Base-by-base conservation (phyloP, 35 echinoderm and acorn worm species). In the Amphiura filiformis region DNA sequence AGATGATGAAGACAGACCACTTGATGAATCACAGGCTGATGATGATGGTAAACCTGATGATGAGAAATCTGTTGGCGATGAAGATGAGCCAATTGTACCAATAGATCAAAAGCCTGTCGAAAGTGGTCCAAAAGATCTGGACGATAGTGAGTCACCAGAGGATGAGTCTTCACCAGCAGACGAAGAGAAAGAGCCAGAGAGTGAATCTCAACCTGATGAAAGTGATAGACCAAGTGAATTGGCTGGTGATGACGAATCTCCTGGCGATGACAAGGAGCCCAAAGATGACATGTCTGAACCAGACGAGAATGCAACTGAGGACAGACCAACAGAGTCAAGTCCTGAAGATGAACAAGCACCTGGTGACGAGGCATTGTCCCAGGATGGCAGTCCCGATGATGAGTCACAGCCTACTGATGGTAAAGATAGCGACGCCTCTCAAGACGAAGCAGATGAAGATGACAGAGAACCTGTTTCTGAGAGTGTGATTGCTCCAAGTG, bases 391-490 rank as follows among this genome's bases (percentile, higher is more conserved):
- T 35, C 44, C 83, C 23, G 52, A 22, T 26, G 83, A 65, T 85
- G 83, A 85, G 26, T 70, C 61, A 15, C 61, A 70, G 61, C 32
- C 76, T 31, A 75, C 83, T 20, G 57, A 75, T 39, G 64, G 35
- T 28, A 37, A 65, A 37, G 31, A 70, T 30, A 70, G 61, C 2
- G 61, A 39, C 36, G 44, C 4, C n/a, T 85, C 57, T 13, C 56
- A 20, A 22, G 83, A 76, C 3, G 83, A 85, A 30, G 33, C 35
- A 37, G 37, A 87, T 78, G 85, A 87, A n/a, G 85, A 87, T 87
- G 85, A 76, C 20, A 47, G 76, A 34, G 83, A 80, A 36, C 78
- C 34, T 13, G 78, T 80, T 36, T 37, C 78, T 37, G 34, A 37
- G 34, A 75, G 64, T 52, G 64, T 76, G 57, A 85, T 85, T 70